phyloP scores from a whole-genome alignment of 1,140 invertebrate genomes.

The Aphidius ervi region DNA sequence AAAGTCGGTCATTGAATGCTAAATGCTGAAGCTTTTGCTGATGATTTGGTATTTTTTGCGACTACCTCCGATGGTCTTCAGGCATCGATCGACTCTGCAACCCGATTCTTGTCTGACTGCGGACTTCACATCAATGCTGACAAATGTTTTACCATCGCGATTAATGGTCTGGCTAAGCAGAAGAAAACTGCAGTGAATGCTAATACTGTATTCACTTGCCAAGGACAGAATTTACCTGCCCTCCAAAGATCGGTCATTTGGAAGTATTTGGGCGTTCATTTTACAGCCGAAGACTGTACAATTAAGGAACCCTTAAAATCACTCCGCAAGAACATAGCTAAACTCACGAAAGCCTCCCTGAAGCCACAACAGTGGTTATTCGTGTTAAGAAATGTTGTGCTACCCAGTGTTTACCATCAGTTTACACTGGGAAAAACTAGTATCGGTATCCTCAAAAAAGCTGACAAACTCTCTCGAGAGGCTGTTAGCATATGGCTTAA shows the following conservation, averaged over 20 bases:
- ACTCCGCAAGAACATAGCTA: no score
- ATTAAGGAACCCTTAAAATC: no score
- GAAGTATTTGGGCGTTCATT: conserved; percentile 16
- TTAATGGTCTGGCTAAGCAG: conserved; percentile 27
- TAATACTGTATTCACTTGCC: conserved; percentile 7
- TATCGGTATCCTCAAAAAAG: no score
- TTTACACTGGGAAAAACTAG: no score
- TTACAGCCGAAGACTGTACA: background rate
- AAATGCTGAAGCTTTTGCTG: conserved; percentile 43
- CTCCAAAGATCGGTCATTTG: conserved; percentile 15
- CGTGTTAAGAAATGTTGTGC: no score
- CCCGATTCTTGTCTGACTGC: conserved; percentile 22
- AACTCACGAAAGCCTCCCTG: no score
- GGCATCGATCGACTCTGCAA: background rate
- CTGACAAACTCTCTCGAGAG: no score
- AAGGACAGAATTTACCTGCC: background rate
- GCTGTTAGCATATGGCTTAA: background rate
- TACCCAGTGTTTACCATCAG: no score
- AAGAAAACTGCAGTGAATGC: conserved; percentile 22
- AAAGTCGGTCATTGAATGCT: conserved; percentile 23
- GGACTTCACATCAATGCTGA: conserved; percentile 35
- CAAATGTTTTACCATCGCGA: conserved; percentile 36
- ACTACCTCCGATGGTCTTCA: conserved; percentile 31
- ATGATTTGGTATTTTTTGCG: conserved; percentile 43
- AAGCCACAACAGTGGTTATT: no score